Evolutionary conservation across 2,888 invertebrate species (phyloP).

Genomic region (Entomobrya multifasciata): DNA sequence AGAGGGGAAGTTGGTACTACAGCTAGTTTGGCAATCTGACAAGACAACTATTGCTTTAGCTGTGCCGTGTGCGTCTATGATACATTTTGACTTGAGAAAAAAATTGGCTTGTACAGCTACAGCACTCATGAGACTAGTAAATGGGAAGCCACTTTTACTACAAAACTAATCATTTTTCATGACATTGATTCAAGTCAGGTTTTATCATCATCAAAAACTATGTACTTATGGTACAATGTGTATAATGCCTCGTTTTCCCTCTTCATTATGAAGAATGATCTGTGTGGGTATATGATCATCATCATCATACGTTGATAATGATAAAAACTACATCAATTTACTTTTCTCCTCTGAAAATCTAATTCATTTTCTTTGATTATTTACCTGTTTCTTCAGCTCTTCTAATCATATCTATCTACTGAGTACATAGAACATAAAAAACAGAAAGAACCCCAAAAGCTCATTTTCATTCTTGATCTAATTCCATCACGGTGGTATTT

Average conservation of each 20-base stretch:
- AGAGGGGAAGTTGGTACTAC: slow-evolving; percentile 20
- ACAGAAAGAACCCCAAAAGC: slow-evolving; percentile 1
- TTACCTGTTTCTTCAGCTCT: slow-evolving; percentile 24
- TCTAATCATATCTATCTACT: slow-evolving; percentile 43
- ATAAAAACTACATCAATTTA: slow-evolving; percentile 49
- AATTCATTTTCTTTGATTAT: slow-evolving; percentile 43
- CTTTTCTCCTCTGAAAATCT: slow-evolving; percentile 46
- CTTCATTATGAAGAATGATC: slow-evolving; percentile 44
- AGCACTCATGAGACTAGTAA: no score
- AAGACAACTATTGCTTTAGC: slow-evolving; percentile 61
- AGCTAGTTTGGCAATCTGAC: slow-evolving; percentile 52
- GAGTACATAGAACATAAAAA: neutral
- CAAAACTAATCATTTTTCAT: slow-evolving; percentile 50
- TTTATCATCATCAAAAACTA: slow-evolving; percentile 44
- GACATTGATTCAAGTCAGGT: slow-evolving; percentile 55
- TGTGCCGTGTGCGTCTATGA: neutral
- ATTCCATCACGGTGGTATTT: slow-evolving; percentile 29
- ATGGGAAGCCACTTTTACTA: slow-evolving; percentile 20
- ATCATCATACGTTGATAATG: no score
- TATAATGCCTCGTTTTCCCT: slow-evolving; percentile 36
- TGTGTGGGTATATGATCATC: neutral
- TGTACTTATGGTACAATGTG: neutral
- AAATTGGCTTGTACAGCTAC: no score
- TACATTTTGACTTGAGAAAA: slow-evolving; percentile 19
- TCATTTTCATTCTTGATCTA: slow-evolving; percentile 19